Evolutionary conservation across 2,113 vertebrate genomes (phyloP).

Genomic region (Halichoeres trimaculatus): DNA sequence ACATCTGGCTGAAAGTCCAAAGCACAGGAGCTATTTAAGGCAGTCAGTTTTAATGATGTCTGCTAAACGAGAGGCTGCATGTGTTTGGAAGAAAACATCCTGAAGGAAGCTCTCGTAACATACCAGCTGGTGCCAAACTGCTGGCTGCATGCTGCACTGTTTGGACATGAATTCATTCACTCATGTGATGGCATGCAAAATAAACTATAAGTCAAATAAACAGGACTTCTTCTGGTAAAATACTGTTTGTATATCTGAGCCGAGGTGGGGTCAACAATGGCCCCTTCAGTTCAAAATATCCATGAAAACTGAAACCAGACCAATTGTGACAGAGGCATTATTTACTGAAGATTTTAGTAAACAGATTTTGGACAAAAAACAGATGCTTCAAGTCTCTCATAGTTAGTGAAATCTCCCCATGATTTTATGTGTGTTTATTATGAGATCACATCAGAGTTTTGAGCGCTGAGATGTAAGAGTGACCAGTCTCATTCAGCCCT

Average conservation of each 20-base stretch:
- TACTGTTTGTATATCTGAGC: slow-evolving; percentile 40
- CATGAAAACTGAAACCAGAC: neutral
- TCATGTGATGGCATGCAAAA: slow-evolving; percentile 59
- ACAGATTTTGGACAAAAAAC: neutral
- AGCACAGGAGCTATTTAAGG: neutral
- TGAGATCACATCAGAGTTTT: neutral
- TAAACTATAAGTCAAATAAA: slow-evolving; percentile 68
- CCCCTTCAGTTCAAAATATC: slow-evolving; percentile 30
- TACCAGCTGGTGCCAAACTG: slow-evolving; percentile 11
- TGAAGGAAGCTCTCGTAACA: slow-evolving; percentile 53
- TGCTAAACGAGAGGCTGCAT: slow-evolving; percentile 30
- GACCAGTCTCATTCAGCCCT: neutral
- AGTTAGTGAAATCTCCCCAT: neutral
- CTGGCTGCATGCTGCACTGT: slow-evolving; percentile 32
- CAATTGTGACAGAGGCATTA: neutral
- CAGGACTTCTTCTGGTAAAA: slow-evolving; percentile 41
- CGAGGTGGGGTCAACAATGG: slow-evolving; percentile 31
- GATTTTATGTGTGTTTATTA: neutral
- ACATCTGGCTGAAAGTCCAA: neutral
- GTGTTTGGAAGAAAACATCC: slow-evolving; percentile 70
- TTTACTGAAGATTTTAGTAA: neutral
- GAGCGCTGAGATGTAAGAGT: neutral
- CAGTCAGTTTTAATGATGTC: slow-evolving; percentile 23
- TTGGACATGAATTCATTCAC: slow-evolving; percentile 58
- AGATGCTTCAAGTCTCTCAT: neutral